phyloP scores from a whole-genome alignment of 2,113 vertebrate species.

The Zapornia atra region DNA sequence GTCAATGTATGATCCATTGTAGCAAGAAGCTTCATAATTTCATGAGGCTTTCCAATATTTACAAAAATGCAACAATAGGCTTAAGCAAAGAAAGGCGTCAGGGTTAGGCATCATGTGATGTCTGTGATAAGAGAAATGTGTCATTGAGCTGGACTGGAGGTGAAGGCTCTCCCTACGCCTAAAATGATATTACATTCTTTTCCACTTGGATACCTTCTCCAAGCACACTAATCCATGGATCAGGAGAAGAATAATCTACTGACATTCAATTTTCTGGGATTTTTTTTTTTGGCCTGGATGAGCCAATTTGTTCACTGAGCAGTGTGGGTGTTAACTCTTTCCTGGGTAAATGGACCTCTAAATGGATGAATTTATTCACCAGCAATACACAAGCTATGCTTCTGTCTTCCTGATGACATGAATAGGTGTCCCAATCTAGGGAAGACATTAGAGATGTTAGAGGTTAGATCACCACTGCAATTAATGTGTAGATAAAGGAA shows the following conservation, averaged over 20 bases:
- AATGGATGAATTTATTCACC: conserved; percentile 6
- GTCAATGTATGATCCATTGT: neutral
- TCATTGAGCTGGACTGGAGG: conserved; percentile 40
- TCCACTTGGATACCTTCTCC: conserved; percentile 57
- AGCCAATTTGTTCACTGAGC: conserved; percentile 53
- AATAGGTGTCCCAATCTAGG: neutral
- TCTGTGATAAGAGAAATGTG: conserved; percentile 29
- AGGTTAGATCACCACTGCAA: neutral
- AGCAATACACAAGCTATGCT: neutral
- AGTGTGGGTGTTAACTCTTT: conserved; percentile 62
- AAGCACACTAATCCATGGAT: conserved; percentile 63
- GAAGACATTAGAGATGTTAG: neutral
- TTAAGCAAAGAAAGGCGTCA: conserved; percentile 23
- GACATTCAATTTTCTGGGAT: conserved; percentile 65
- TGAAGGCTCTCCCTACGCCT: neutral
- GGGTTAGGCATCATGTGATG: conserved; percentile 3
- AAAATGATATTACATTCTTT: conserved; percentile 51
- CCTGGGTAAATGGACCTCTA: conserved; percentile 7
- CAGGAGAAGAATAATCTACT: conserved; percentile 66
- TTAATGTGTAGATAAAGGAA: neutral
- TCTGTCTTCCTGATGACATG: neutral
- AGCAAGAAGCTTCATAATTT: neutral
- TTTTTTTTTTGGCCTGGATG: conserved; percentile 5
- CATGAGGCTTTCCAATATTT: conserved; percentile 46
- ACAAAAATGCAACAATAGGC: conserved; percentile 28